A percentile compares a stretch with the other conserved stretches of the same genome.
Conservation (phyloP, 2,113 vertebrate genomes). For the Dromiciops gliroides region DNA sequence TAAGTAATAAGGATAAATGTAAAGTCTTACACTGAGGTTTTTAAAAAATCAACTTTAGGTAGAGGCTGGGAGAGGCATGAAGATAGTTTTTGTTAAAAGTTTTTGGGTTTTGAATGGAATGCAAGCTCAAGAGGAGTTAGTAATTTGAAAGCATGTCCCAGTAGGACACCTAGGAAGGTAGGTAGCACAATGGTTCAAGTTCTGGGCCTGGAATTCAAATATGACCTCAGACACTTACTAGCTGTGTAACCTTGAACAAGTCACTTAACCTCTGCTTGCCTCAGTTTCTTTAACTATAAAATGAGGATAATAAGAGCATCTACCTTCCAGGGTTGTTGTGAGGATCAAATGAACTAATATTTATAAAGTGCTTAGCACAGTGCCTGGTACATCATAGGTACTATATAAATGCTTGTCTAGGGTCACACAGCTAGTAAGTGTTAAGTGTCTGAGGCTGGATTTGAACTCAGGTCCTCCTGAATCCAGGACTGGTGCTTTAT, state of each 20-base stretch:
- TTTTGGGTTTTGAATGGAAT: not conserved
- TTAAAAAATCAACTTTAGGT: not conserved
- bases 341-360: not conserved
- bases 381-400: not conserved
- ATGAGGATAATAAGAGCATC: not conserved
- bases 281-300: not conserved
- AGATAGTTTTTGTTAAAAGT: not conserved
- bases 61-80: not conserved
- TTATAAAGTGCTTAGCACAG: not conserved
- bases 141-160: not conserved
- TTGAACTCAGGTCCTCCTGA: no score
- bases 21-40: not conserved
- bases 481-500: no score
- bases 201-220: not conserved
- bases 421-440: no score
- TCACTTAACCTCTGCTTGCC: not conserved
- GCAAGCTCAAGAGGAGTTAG: not conserved
- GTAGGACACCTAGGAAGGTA: not conserved
- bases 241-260: not conserved
- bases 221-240: not conserved
- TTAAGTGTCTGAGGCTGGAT: no score
- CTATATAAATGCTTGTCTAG: not conserved
- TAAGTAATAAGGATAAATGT: not conserved
- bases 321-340: not conserved
- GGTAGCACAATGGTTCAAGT: not conserved